Percentiles rank a stretch among this genome's conserved stretches.
These are phyloP conservation scores for Rhynchophorus ferrugineus DNA, from an alignment of 1,140 invertebrate genomes.

Conservation along the genomic window DNA sequence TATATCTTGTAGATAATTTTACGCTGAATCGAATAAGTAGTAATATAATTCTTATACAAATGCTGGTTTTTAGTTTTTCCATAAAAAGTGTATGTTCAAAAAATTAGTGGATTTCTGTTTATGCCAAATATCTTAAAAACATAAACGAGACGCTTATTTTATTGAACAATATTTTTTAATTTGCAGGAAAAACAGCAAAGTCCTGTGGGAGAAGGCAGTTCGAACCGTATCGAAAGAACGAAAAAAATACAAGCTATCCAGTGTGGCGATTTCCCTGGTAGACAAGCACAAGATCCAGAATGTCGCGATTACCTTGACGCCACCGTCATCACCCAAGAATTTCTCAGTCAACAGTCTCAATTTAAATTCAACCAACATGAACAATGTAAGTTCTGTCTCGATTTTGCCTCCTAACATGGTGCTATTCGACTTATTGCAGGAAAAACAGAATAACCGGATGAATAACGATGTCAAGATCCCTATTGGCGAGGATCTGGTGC, in stretches of 20 bases:
- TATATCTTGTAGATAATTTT: no score
- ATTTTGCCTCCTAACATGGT: no score
- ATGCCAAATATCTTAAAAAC: no score
- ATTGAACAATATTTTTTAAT: conserved; percentile 6
- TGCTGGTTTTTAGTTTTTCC: no score
- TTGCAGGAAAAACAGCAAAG: conserved; percentile 21
- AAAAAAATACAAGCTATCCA: conserved; percentile 26
- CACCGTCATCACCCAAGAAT: conserved; percentile 19
- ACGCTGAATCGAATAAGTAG: no score
- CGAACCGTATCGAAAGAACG: conserved; percentile 27
- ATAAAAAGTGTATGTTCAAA: no score
- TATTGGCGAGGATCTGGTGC: conserved; percentile 3
- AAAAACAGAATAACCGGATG: conserved; percentile 14
- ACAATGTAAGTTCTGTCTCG: conserved; percentile 22
- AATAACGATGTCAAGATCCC: conserved; percentile 8
- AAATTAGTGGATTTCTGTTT: no score
- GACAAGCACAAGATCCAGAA: conserved; percentile 21
- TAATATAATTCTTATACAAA: no score
- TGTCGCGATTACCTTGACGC: conserved; percentile 16
- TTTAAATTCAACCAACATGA: conserved; percentile 11
- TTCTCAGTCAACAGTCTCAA: conserved; percentile 9
- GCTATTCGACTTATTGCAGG: conserved; percentile 5
- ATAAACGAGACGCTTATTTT: no score
- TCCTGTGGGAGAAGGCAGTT: conserved; percentile 33
- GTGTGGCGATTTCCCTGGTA: conserved; percentile 26